A percentile compares a stretch with the other conserved stretches of the same genome.
phyloP scores from a whole-genome alignment of 2,797 vertebrate genomes.

The Sitta carolinensis region DNA sequence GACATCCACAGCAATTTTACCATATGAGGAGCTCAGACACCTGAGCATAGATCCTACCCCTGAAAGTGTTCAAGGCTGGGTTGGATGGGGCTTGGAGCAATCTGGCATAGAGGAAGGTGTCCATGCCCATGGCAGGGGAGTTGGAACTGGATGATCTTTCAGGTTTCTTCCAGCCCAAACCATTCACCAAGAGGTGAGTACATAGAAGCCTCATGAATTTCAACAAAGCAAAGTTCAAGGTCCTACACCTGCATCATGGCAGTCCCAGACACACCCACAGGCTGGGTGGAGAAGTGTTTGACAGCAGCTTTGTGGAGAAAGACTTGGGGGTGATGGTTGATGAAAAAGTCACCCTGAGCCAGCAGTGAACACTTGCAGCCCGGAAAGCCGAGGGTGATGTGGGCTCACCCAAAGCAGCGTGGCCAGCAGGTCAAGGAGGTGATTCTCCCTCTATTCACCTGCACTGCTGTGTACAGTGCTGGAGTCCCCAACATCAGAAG shows the following conservation, averaged over 20 bases:
- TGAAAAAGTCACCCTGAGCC: background rate
- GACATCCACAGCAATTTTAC: background rate
- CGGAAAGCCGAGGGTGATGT: background rate
- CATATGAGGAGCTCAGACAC: background rate
- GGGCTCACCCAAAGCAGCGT: accelerated
- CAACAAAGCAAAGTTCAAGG: background rate
- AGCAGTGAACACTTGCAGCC: background rate
- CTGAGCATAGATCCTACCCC: background rate
- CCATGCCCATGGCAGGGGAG: background rate
- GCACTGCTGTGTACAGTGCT: background rate
- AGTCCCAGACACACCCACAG: background rate
- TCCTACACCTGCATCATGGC: accelerated
- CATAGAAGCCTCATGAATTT: background rate
- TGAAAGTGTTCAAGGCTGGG: background rate
- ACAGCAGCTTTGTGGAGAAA: background rate
- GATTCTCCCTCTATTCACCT: background rate
- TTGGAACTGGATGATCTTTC: background rate
- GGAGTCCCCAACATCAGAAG: accelerated
- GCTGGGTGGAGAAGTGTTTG: background rate
- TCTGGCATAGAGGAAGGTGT: background rate
- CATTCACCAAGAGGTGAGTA: background rate
- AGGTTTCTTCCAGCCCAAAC: background rate
- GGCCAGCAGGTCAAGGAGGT: background rate
- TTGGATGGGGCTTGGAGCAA: background rate
- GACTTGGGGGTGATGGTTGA: background rate